These are phyloP conservation scores for Orthonyx spaldingii DNA, from an alignment of 2,113 vertebrate species.

Conservation along the genomic window DNA sequence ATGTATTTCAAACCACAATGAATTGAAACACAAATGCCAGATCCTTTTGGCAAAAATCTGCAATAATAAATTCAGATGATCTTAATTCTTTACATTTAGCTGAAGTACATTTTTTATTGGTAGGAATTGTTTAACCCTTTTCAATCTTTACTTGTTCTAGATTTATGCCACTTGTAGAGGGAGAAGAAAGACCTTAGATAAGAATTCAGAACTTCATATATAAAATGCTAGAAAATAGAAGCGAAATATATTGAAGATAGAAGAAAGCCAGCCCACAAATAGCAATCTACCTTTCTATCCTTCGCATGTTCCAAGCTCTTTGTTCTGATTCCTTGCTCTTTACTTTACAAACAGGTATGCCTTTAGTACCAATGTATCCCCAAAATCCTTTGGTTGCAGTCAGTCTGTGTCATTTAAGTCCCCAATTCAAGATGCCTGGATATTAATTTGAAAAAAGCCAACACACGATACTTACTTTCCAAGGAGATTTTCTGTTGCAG, in stretches of 20 bases:
- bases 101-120: background rate
- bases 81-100: background rate
- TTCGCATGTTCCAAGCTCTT: background rate
- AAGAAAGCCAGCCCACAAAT: background rate
- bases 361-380: background rate
- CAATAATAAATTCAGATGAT: background rate
- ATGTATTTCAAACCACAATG: background rate
- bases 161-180: background rate
- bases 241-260: background rate
- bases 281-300: background rate
- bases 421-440: background rate
- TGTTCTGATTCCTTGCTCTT: background rate
- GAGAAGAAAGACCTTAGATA: background rate
- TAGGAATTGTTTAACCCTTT: background rate
- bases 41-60: background rate
- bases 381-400: background rate
- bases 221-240: background rate
- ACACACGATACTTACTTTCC: background rate
- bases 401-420: background rate
- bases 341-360: background rate
- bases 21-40: background rate
- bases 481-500: background rate
- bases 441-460: background rate
- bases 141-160: background rate
- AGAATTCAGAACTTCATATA: background rate